Evolutionary conservation across 2,113 vertebrate genomes (phyloP), one percentile per base, ranked within the genome.

Genomic region (Herpailurus yagouaroundi): DNA sequence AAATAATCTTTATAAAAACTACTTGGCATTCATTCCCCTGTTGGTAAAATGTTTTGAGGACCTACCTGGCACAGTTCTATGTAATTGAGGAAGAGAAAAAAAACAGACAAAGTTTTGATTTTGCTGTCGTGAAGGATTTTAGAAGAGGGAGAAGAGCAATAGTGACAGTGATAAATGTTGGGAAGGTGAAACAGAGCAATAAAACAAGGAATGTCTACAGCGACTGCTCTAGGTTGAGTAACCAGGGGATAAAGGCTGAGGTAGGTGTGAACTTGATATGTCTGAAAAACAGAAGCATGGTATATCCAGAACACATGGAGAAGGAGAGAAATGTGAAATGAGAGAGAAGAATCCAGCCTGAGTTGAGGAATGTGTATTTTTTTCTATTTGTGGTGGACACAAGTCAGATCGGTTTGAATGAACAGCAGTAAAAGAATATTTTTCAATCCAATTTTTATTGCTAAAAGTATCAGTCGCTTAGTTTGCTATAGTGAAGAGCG

Each of bases 11-110:
- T 55, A 10, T 50, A 79, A 50, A 50, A 82, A 45, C 21, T 31
- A 29, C 41, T 50, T 77, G n/a, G 1, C 45, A 38, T 63, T 82
- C 21, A 66, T 91, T 95, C 23, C 77, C 10, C 27, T n/a, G 81
- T 73, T 27, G 77, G 66, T 87, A 97, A 84, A 41, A 27, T 8
- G 15, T 60, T 86, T 94, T 63, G 23, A 92, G 21, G 60, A 38
- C 2, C 27, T 38, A 38, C 7, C 27, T 69, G 41, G 18, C 5
- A 63, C 13, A 50, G 27, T 36, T 94, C 12, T 89, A 83, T 27
- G 14, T 50, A 33, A 21, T 18, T 8, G 19, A 48, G 10, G 4
- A 33, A 92, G 18, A 5, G 60, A 5, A 4, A 55, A n/a, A 38
- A 19, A 15, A 38, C 74, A 38, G 38, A 10, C 4, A 77, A 36